phyloP scores from a whole-genome alignment of 2,888 invertebrate genomes.

The Drosophila paramelanica region DNA sequence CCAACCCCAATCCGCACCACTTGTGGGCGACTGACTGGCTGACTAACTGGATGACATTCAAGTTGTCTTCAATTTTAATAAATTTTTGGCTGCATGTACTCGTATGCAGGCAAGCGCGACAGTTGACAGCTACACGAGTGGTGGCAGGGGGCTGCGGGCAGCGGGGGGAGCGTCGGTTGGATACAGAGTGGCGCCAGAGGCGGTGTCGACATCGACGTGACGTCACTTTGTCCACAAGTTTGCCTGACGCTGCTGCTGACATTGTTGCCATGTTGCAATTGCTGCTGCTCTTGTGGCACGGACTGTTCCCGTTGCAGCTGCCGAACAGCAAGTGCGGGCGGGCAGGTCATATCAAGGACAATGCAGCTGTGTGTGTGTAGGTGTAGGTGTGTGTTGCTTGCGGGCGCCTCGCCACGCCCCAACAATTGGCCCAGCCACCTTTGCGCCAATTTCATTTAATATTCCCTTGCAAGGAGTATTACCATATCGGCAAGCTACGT shows the following conservation, averaged over 20 bases:
- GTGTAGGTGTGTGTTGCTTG: conserved; percentile 2
- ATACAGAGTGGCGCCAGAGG: not conserved
- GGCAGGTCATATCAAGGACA: conserved; percentile 65
- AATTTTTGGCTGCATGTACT: conserved; percentile 60
- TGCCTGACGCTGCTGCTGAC: conserved; percentile 19
- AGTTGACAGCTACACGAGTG: conserved; percentile 64
- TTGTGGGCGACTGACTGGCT: conserved; percentile 20
- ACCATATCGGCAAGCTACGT: too few relatives aligned
- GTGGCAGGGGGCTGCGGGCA: not conserved
- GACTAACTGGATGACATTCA: conserved; percentile 52
- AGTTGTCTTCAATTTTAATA: conserved; percentile 72
- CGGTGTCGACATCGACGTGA: conserved; percentile 42
- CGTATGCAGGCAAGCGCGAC: conserved; percentile 67
- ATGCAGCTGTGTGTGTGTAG: conserved; percentile 41
- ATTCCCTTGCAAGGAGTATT: not conserved
- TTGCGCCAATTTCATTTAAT: conserved; percentile 49
- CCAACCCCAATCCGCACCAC: not conserved
- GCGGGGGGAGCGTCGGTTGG: too few relatives aligned
- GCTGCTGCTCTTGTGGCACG: conserved; percentile 39
- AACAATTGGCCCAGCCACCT: conserved; percentile 39
- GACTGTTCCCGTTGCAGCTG: conserved; percentile 45
- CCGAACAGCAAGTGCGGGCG: too few relatives aligned
- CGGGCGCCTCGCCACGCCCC: conserved; percentile 39
- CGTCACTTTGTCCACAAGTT: conserved; percentile 47
- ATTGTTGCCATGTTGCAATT: conserved; percentile 50